Evolutionary conservation across 2,888 invertebrate genomes (phyloP), one percentile per base, ranked within the genome.

Genomic region (Sphaerophoria taeniata): DNA sequence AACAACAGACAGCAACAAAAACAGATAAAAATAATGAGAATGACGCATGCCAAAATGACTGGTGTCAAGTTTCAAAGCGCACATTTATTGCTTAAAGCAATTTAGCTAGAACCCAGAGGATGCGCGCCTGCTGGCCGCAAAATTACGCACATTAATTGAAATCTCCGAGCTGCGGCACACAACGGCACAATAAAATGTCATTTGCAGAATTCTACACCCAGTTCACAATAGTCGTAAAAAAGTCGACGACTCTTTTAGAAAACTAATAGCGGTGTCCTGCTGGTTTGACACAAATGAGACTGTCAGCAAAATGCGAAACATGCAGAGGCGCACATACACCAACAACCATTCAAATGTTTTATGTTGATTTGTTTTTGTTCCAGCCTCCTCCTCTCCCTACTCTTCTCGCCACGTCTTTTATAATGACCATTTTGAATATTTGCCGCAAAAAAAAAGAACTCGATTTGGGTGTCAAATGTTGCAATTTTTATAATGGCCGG

Each of bases 141-240:
- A 79, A 84, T 84, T 84, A 79, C 84, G 79, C 79, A 84, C 84
- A 84, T 84, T 84, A 84, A 79, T 79, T 79, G 79, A 84, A 84
- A 84, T 84, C 79, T 79, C 75, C 36, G 74, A 61, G 79, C 24
- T 24, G 24, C 24, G 24, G 24, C 24, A 24, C 24, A 24, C 1
- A 24, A 24, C 24, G 24, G 24, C 24, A 24, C 24, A 24, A 24
- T 24, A 24, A 24, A 61, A 79, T 75, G 84, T 79, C 84, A 67
- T 79, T 84, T 60, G 67, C 84, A 75, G 71, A 67, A 71, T 79
- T 79, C 79, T 24, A 24, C 24, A 24, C 24, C 24, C 24, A 24
- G 24, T 24, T 24, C 24, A 24, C 24, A 84, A 79, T 84, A 84
- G 75, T 84, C 84, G 75, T 84, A 75, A 84, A 84, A 77, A 60